These are phyloP conservation scores for Myotis lucifugus DNA, from an alignment of 2,113 vertebrate species.

Conservation along the genomic window DNA sequence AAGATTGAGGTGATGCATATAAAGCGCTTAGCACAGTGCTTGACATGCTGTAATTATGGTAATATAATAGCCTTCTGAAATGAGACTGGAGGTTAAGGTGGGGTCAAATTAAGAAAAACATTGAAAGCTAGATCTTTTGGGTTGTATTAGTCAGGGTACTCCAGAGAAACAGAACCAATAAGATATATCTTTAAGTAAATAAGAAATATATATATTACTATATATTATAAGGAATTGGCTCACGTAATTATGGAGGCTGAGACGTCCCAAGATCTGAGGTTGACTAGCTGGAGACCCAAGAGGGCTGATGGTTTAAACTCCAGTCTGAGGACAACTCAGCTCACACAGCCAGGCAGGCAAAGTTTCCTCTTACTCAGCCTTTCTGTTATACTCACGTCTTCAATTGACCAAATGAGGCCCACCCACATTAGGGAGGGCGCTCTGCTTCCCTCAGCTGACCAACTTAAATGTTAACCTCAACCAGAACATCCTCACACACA, in stretches of 20 bases:
- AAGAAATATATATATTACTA: too few relatives aligned
- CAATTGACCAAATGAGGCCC: neutral
- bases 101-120: neutral
- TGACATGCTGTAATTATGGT: neutral
- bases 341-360: neutral
- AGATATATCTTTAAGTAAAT: neutral
- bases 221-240: neutral
- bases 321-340: neutral
- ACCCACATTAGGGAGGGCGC: rapidly evolving
- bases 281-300: neutral
- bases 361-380: too few relatives aligned
- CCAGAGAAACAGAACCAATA: neutral
- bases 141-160: neutral
- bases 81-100: neutral
- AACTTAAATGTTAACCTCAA: neutral
- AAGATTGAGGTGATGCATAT: neutral
- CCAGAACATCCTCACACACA: neutral
- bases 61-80: neutral
- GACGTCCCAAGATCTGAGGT: too few relatives aligned
- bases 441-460: neutral
- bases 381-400: neutral
- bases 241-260: neutral
- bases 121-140: neutral
- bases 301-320: neutral
- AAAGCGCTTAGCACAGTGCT: neutral